phyloP scores from a whole-genome alignment of 1,140 invertebrate species.

The Scaptomyza montana region DNA sequence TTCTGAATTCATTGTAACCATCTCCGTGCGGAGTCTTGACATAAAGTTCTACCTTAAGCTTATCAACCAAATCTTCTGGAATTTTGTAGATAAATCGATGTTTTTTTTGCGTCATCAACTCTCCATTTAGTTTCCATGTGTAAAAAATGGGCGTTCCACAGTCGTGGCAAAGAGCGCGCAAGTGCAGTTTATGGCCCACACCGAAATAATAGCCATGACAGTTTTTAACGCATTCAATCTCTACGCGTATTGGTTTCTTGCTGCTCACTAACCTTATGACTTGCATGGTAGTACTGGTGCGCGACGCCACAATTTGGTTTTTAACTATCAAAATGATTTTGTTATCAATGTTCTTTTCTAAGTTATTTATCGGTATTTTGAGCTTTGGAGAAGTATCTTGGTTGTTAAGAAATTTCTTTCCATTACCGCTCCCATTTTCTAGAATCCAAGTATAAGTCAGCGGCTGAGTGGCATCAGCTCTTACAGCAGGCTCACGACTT shows the following conservation, averaged over 20 bases:
- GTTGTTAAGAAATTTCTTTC: not conserved
- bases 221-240: conserved; percentile 30
- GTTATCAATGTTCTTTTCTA: not conserved
- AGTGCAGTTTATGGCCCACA: not conserved
- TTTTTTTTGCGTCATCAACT: not conserved
- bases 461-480: not conserved
- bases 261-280: not conserved
- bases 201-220: not conserved
- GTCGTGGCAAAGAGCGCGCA: conserved; percentile 10
- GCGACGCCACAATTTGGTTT: not conserved
- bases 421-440: not conserved
- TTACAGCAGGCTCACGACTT: conserved; percentile 21
- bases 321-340: conserved; percentile 2
- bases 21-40: not conserved
- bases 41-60: not conserved
- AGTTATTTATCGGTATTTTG: not conserved
- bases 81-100: conserved; percentile 2
- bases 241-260: not conserved
- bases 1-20: not conserved
- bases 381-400: conserved; percentile 1
- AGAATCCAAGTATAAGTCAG: conserved; percentile 23
- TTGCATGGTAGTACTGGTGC: not conserved
- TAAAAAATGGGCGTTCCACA: conserved; percentile 16
- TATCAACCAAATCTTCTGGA: not conserved
- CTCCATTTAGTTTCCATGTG: conserved; percentile 23